phyloP scores from a whole-genome alignment of 2,888 invertebrate genomes.

The Acholoe squamosa region DNA sequence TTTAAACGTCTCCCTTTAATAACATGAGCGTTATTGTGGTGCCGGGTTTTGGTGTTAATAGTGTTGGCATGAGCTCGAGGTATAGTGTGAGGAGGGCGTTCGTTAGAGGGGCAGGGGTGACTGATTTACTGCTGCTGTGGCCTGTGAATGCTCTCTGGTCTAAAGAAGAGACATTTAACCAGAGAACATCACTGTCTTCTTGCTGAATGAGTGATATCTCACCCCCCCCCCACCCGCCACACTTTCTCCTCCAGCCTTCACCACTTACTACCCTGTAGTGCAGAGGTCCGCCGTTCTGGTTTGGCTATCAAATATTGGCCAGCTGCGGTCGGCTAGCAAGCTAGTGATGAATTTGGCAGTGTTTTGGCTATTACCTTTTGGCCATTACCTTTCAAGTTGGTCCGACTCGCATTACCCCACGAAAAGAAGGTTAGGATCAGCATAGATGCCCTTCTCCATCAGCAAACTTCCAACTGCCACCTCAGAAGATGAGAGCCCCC shows the following conservation, averaged over 20 bases:
- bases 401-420: slow-evolving; percentile 1
- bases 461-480: background rate
- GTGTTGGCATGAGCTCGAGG: too few relatives aligned
- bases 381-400: background rate
- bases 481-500: background rate
- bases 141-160: slow-evolving; percentile 9
- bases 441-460: background rate
- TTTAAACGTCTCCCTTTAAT: background rate
- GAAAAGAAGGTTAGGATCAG: background rate
- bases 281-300: background rate
- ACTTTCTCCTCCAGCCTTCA: background rate
- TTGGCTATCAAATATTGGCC: slow-evolving; percentile 15
- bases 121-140: too few relatives aligned
- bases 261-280: too few relatives aligned
- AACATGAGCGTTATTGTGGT: background rate
- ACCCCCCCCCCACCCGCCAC: background rate
- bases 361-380: slow-evolving; percentile 48
- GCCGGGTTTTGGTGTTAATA: too few relatives aligned
- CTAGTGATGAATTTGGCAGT: slow-evolving; percentile 39
- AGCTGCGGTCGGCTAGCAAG: background rate
- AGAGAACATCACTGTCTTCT: background rate
- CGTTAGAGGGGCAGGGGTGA: too few relatives aligned
- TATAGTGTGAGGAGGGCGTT: too few relatives aligned
- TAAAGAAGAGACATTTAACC: background rate
- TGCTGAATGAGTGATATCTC: background rate